phyloP scores from a whole-genome alignment of 2,888 invertebrate species.

The Thereva nobilitata region DNA sequence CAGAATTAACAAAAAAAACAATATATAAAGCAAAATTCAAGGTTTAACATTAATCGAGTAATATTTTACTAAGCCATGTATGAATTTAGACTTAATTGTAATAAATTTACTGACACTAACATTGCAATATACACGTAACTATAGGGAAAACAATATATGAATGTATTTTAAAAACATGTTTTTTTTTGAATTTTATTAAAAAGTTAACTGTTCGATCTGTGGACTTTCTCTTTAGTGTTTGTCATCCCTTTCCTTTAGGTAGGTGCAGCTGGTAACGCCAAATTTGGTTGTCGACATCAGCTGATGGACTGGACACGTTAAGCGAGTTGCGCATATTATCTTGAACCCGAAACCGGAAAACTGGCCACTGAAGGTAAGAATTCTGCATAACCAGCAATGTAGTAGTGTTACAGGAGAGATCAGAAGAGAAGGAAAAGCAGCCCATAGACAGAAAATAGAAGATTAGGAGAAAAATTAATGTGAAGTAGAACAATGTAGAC shows the following conservation, averaged over 20 bases:
- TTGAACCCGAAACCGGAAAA: too few species aligned
- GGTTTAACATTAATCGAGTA: constrained; percentile 17
- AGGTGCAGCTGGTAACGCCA: background rate
- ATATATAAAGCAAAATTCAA: constrained; percentile 8
- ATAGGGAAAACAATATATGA: constrained; percentile 15
- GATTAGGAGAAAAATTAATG: too few species aligned
- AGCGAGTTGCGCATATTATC: too few species aligned
- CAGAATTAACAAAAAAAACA: constrained; percentile 9
- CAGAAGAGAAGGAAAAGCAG: too few species aligned
- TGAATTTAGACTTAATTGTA: constrained; percentile 8
- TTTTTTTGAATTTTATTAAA: constrained; percentile 35
- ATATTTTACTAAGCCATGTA: constrained; percentile 18
- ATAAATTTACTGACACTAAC: constrained; percentile 26
- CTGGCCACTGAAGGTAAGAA: too few species aligned
- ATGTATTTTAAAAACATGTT: constrained; percentile 22
- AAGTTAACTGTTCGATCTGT: constrained; percentile 28
- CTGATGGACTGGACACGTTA: too few species aligned
- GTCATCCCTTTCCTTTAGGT: background rate
- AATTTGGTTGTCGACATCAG: background rate
- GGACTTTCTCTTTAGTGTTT: constrained; percentile 5
- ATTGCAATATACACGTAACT: constrained; percentile 31
- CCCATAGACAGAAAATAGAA: too few species aligned
- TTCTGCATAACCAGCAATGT: too few species aligned
- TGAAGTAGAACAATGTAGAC: too few species aligned
- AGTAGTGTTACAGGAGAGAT: too few species aligned